Evolutionary conservation across 1,140 invertebrate species (phyloP), one percentile per base, ranked within the genome.

Genomic region (Drusus annulatus): DNA sequence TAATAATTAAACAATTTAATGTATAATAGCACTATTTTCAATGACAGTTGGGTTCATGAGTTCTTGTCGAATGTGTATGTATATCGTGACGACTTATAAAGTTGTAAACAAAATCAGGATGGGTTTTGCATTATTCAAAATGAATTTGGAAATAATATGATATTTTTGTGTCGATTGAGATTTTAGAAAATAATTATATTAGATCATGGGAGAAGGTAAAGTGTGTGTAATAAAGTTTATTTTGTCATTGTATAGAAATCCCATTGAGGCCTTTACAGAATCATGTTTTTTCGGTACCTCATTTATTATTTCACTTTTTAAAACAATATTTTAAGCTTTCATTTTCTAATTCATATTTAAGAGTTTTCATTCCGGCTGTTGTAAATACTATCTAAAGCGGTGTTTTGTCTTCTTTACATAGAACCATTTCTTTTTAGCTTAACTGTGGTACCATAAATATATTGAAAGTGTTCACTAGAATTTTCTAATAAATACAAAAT

Each of bases 211-310:
- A 51, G 51, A 21, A 73, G 17, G 19, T 69, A 36, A 69, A 19
- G 5, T 52, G 28, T 73, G 69, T 52, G n/a, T 45, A 73, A 73
- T 54, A 73, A 73, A 63, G 60, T 50, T 63, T 77, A 77, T 63
- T 77, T 77, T 77, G 75, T 77, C 75, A 77, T 77, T 62, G 75
- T 77, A 65, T 31, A 63, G 82, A 80, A 68, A 68, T 58, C 54
- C 58, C 69, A 79, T 31, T 71, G 65, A 79, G 69, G 69, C 65
- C 65, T 79, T 76, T 31, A 45, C 36, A 63, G 23, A 63, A 63
- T 63, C 60, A 28, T 63, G 60, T 63, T 63, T 63, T 28, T 63
- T 28, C 60, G 23, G 60, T 63, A 56, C 54, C 60, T 63, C 60
- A 63, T 63, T 5, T 21, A 23, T 63, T 21, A 63, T 17, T 63